phyloP scores from a whole-genome alignment of 2,888 invertebrate species.

The Shargacucullia verbasci region DNA sequence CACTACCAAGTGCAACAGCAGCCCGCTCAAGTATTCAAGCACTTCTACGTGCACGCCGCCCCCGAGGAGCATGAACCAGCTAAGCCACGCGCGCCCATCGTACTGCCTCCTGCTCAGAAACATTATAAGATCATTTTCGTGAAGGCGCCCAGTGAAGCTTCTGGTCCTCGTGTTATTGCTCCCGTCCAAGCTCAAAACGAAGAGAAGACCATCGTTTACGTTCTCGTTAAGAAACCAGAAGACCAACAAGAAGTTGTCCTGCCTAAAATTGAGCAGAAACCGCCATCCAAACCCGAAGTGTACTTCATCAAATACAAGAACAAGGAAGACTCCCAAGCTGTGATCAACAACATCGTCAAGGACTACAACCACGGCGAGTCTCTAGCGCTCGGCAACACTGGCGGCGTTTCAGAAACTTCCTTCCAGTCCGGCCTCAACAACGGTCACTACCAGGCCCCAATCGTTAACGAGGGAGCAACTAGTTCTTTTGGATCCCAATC shows the following conservation, averaged over 20 bases:
- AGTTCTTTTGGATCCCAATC: slow-evolving; percentile 26
- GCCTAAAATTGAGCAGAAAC: slow-evolving; percentile 91
- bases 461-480: slow-evolving; percentile 15
- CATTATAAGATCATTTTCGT: slow-evolving; percentile 95
- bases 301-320: slow-evolving; percentile 94
- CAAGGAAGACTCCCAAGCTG: slow-evolving; percentile 86
- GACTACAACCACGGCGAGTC: slow-evolving; percentile 73
- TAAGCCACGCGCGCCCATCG: slow-evolving; percentile 88
- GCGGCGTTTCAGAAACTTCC: slow-evolving; percentile 9
- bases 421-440: slow-evolving; percentile 23
- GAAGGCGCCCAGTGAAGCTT: slow-evolving; percentile 91
- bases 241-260: slow-evolving; percentile 91
- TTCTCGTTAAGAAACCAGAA: slow-evolving; percentile 93
- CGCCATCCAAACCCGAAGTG: slow-evolving; percentile 93
- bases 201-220: slow-evolving; percentile 94
- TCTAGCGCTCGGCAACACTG: slow-evolving; percentile 37
- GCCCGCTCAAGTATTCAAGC: slow-evolving; percentile 91
- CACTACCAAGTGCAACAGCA: slow-evolving; percentile 93
- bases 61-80: slow-evolving; percentile 86
- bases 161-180: slow-evolving; percentile 91
- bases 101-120: slow-evolving; percentile 91
- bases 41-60: slow-evolving; percentile 84
- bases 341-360: slow-evolving; percentile 82
- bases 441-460: slow-evolving; percentile 38
- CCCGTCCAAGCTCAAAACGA: slow-evolving; percentile 90